Evolutionary conservation across 2,797 vertebrate species (phyloP).

Genomic region (Mastacembelus armatus): DNA sequence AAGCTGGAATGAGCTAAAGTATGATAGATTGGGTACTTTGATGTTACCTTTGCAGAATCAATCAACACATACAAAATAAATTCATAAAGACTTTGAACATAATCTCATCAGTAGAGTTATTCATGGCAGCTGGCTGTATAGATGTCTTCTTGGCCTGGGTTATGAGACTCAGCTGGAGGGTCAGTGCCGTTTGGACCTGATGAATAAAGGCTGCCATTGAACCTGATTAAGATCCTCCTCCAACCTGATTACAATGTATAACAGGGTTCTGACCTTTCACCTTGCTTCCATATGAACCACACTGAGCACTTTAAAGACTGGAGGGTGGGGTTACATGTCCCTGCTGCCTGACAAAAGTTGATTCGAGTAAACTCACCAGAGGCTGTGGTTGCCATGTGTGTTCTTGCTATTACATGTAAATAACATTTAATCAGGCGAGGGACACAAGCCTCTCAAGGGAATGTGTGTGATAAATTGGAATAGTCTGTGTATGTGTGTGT

Average conservation of each 20-base stretch:
- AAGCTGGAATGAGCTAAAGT: conserved; percentile 6
- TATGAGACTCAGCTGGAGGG: conserved; percentile 70
- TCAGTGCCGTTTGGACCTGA: conserved; percentile 36
- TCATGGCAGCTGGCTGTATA: conserved; percentile 58
- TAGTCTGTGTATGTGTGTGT: conserved; percentile 21
- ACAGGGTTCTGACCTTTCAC: conserved; percentile 64
- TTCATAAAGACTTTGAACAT: conserved; percentile 6
- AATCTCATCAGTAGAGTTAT: conserved; percentile 14
- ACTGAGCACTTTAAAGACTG: conserved; percentile 36
- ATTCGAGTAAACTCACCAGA: conserved; percentile 46
- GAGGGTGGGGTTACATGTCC: not conserved
- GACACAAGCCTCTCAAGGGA: conserved; percentile 26
- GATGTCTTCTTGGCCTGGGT: conserved; percentile 50
- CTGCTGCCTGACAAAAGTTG: conserved; percentile 46
- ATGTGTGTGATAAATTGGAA: conserved; percentile 20
- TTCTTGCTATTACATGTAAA: conserved; percentile 25
- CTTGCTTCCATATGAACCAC: conserved; percentile 37
- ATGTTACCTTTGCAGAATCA: conserved; percentile 16
- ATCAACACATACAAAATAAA: conserved; percentile 5
- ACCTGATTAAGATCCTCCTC: conserved; percentile 60
- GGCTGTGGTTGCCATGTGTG: not conserved
- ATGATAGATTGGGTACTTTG: not conserved
- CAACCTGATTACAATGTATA: conserved; percentile 72
- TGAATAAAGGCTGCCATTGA: conserved; percentile 59
- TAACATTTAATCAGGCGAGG: conserved; percentile 37